phyloP scores from a whole-genome alignment of 2,888 invertebrate species.

The Eupithecia abbreviata region DNA sequence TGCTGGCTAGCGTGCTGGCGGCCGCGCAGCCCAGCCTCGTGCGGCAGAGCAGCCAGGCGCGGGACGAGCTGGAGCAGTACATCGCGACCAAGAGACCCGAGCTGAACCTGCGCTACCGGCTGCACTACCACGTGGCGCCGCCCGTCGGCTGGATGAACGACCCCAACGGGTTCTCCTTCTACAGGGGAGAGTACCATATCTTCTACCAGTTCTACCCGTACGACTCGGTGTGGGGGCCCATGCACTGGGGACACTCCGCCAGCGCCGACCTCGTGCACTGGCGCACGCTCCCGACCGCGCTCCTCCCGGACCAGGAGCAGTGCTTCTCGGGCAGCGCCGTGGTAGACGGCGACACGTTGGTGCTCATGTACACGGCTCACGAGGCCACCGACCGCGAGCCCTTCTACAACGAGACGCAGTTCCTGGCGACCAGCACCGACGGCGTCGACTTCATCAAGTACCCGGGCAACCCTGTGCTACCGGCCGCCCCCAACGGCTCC shows the following conservation, averaged over 20 bases:
- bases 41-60: conserved; percentile 49
- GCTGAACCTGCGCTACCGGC: conserved; percentile 67
- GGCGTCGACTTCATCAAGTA: conserved; percentile 73
- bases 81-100: conserved; percentile 62
- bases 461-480: conserved; percentile 71
- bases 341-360: conserved; percentile 62
- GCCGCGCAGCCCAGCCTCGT: conserved; percentile 46
- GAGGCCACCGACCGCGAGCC: conserved; percentile 56
- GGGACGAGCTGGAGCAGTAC: conserved; percentile 63
- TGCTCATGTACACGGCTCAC: conserved; percentile 74
- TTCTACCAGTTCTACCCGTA: conserved; percentile 83
- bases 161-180: conserved; percentile 82
- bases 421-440: conserved; percentile 70
- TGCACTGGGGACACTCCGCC: conserved; percentile 82
- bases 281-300: conserved; percentile 76
- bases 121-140: conserved; percentile 70
- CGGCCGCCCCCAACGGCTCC: conserved; percentile 63
- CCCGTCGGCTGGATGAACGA: conserved; percentile 84
- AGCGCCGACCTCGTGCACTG: conserved; percentile 79
- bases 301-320: conserved; percentile 72
- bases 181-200: conserved; percentile 78
- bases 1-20: conserved; percentile 49
- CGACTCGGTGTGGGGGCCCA: conserved; percentile 73
- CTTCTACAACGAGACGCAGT: conserved; percentile 68
- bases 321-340: conserved; percentile 80